Conservation (phyloP, 1,140 invertebrate genomes). For the Chionoecetes opilio region DNA sequence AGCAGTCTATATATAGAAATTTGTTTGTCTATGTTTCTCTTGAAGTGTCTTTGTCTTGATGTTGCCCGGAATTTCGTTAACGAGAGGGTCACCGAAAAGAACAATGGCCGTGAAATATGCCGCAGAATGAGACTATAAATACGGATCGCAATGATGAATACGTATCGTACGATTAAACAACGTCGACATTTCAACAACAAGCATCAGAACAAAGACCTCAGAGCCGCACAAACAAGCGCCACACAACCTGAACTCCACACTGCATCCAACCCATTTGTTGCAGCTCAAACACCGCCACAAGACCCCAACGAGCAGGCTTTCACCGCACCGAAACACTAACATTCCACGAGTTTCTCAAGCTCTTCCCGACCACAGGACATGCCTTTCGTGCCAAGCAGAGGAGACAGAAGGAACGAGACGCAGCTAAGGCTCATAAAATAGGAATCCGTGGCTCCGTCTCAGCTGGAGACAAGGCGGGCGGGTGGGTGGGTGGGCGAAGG, state of each 20-base stretch:
- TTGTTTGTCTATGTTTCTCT: neutral
- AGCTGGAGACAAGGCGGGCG: neutral
- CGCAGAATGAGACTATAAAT: neutral
- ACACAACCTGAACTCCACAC: neutral
- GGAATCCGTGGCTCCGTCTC: slow-evolving; percentile 23
- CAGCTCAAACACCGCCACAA: neutral
- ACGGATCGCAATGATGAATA: neutral
- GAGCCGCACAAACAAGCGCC: neutral
- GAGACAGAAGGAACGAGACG: slow-evolving; percentile 17
- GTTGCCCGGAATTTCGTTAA: neutral
- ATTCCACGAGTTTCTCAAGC: neutral
- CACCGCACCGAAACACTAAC: neutral
- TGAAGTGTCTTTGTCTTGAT: neutral
- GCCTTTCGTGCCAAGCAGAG: slow-evolving; percentile 3
- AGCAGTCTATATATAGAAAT: neutral
- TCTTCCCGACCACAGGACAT: slow-evolving; percentile 15
- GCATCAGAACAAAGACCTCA: neutral
- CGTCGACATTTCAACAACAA: neutral
- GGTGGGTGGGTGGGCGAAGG: neutral
- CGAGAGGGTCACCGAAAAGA: neutral
- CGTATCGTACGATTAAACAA: neutral
- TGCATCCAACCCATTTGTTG: neutral
- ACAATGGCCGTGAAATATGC: neutral
- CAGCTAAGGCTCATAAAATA: slow-evolving; percentile 20
- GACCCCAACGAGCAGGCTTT: neutral